Evolutionary conservation across 1,140 invertebrate species (phyloP), one percentile per base, ranked within the genome.

Genomic region (Scaptodrosophila lebanonensis): DNA sequence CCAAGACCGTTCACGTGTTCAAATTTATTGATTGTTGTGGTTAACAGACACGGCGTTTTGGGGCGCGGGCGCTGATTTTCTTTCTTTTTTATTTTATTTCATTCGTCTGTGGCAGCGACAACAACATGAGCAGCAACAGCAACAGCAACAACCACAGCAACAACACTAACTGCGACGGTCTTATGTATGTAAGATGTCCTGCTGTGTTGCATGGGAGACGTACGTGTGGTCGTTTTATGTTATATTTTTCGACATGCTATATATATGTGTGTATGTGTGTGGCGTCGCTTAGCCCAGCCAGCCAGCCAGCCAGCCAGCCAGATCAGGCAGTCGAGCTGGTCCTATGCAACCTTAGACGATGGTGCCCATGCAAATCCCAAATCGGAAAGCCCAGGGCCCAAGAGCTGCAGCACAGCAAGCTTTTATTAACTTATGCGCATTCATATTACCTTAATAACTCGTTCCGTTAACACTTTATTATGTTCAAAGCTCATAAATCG

Each of bases 401-500:
- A 4, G 8, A 25, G 22, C 22, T 25, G 22, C 3, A 25, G 60
- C 57, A 53, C 60, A 58, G 50, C 60, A 39, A 66, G 73, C 60
- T 77, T 82, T 82, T 82, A 82, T 82, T 82, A 82, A 82, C 75
- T 82, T 82, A 82, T 70, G 75, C 75, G 66, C 69, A 82, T 83
- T 82, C 66, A 82, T 62, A 83, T 73, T 82, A 82, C 77, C 79
- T 85, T 82, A 85, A 85, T 83, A 83, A 83, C 83, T 79, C 83
- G 83, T 85, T 85, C 77, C 77, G 83, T 85, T 85, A 85, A 85
- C 83, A 85, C 83, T 85, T 85, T 85, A 85, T 85, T 83, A 85
- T 79, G 72, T 66, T 76, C 66, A 56, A 64, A 57, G 83, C 66
- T 72, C 76, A 85, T 85, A 85, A 85, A 85, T 85, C 75, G 75